Conservation (phyloP, 2,888 invertebrate species). For the Herminia tarsipennalis region DNA sequence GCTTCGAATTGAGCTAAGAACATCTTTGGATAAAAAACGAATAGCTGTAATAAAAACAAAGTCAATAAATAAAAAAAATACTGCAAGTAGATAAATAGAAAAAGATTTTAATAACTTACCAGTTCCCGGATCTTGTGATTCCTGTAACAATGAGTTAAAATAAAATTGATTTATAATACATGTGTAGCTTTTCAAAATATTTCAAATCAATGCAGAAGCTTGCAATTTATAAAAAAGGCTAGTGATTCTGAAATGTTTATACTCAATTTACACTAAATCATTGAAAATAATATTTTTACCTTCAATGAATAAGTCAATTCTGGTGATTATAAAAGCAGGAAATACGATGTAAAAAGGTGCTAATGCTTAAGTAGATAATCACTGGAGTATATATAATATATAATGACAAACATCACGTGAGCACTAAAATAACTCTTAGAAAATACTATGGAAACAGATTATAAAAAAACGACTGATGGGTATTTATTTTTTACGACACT, state of each 20-base stretch:
- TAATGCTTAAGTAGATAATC: slow-evolving; percentile 25
- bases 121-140: slow-evolving; percentile 67
- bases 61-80: no score
- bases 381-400: background rate
- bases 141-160: slow-evolving; percentile 70
- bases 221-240: slow-evolving; percentile 53
- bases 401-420: slow-evolving; percentile 37
- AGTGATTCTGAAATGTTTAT: slow-evolving; percentile 21
- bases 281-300: background rate
- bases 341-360: slow-evolving; percentile 30
- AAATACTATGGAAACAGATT: background rate
- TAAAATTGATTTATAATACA: slow-evolving; percentile 11
- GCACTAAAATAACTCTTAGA: slow-evolving; percentile 8
- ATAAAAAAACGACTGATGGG: no score
- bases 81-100: no score
- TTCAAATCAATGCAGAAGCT: slow-evolving; percentile 51
- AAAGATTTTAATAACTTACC: slow-evolving; percentile 64
- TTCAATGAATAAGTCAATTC: slow-evolving; percentile 3
- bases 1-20: no score
- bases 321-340: slow-evolving; percentile 16
- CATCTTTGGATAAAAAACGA: no score
- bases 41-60: no score
- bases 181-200: slow-evolving; percentile 9
- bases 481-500: no score
- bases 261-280: background rate